These are phyloP conservation scores for Pao palembangensis DNA, from an alignment of 2,113 vertebrate species.

Conservation along the genomic window DNA sequence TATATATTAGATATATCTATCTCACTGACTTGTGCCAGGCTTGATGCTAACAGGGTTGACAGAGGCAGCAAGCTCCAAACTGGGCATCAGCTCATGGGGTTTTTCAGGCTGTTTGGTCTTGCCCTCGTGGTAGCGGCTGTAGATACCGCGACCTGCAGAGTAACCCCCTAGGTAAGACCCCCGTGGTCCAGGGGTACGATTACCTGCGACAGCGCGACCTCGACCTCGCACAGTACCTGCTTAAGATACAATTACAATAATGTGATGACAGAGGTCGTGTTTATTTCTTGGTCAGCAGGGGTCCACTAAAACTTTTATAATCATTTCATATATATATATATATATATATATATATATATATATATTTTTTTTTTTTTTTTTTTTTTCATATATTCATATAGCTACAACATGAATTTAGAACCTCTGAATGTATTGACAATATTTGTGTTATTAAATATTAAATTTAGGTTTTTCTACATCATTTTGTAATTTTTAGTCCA, in stretches of 20 bases:
- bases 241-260: constrained; percentile 81
- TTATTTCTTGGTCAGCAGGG: constrained; percentile 26
- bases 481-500: background rate
- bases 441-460: too few relatives aligned
- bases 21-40: constrained; percentile 94
- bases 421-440: too few relatives aligned
- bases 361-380: too few relatives aligned
- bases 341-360: background rate
- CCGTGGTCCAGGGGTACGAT: constrained; percentile 90
- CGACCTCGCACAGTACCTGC: constrained; percentile 98
- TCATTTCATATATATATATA: background rate
- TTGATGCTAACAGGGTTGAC: constrained; percentile 94
- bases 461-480: background rate
- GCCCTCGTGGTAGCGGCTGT: constrained; percentile 99
- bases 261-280: constrained; percentile 55
- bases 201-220: constrained; percentile 90
- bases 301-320: background rate
- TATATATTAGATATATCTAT: constrained; percentile 40
- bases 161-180: constrained; percentile 98
- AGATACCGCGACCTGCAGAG: constrained; percentile 97
- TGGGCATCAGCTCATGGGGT: constrained; percentile 91
- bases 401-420: too few relatives aligned
- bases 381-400: background rate
- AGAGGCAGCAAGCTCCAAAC: constrained; percentile 86
- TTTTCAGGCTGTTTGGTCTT: constrained; percentile 94